Base-by-base conservation (phyloP, 2,888 invertebrate species). In the Drosophila merina region DNA sequence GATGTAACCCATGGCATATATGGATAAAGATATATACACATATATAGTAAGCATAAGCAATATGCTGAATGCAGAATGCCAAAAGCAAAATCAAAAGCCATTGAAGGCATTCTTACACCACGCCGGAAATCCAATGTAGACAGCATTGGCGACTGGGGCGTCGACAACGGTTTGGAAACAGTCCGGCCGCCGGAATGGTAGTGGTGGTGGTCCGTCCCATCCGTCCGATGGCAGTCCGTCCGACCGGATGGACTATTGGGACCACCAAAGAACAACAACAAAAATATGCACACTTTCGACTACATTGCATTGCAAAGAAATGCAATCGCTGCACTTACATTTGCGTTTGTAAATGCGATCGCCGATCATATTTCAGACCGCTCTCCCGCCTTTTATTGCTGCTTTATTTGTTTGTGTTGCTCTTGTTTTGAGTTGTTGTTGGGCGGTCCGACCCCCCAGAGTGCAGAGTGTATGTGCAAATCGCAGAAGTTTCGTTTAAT, bases 111-210 rank as follows among this genome's bases (percentile, higher is more conserved):
- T 82, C 81, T 86, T 82, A 84, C 87, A 84, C 82, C 87, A 82
- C 79, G 79, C 82, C 87, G 87, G 82, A 82, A 87, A 87, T 78
- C 74, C 62, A 87, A 79, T 87, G 86, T 82, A 87, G 87, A 79
- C 87, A 84, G 86, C 85, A 76, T 68, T 82, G 85, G 79, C 76
- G 82, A 82, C 82, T 85, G 82, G 76, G 88, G 88, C 82, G 88
- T 87, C 82, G 88, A 82, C 82, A 81, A 81, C 79, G 67, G 62
- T 84, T 70, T 68, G 40, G 54, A 36, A 49, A 36, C 50, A 58
- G 47, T 45, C 48, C 49, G 57, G 44, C 57, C 51, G 47, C 51
- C 10, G 25, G 25, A 28, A 28, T 49, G 56, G 5, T 20, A 20
- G 20, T 20, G 20, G 44, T 7, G 55, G 14, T 49, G 52, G 59